Conservation (phyloP, 2,888 invertebrate species). For the Pterobdella sp. region DNA sequence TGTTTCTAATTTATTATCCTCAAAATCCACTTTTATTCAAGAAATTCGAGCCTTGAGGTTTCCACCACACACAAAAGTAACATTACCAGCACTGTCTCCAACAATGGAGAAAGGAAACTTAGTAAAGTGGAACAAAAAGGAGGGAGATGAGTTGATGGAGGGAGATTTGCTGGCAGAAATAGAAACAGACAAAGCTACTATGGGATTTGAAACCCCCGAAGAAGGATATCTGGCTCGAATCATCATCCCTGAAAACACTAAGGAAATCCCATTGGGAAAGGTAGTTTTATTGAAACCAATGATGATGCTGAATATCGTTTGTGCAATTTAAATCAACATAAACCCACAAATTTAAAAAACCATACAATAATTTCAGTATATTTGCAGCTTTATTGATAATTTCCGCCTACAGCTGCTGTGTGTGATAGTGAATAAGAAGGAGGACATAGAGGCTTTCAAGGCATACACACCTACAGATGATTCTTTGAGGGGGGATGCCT, state of each 20-base stretch:
- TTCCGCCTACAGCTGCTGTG: constrained; percentile 65
- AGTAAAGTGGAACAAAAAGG: constrained; percentile 76
- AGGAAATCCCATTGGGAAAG: constrained; percentile 87
- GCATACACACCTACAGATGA: constrained; percentile 58
- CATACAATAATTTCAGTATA: too few species aligned
- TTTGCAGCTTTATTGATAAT: too few species aligned
- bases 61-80: constrained; percentile 48
- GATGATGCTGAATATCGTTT: background rate
- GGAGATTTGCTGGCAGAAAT: constrained; percentile 97
- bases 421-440: constrained; percentile 80
- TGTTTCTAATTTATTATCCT: background rate
- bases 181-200: constrained; percentile 98
- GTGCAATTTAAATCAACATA: too few species aligned
- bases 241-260: constrained; percentile 74
- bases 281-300: too few species aligned
- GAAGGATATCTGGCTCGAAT: constrained; percentile 95
- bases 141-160: constrained; percentile 68
- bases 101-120: constrained; percentile 98
- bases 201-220: constrained; percentile 98
- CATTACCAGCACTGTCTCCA: constrained; percentile 83
- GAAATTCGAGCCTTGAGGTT: constrained; percentile 30
- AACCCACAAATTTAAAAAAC: too few species aligned
- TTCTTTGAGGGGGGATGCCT: constrained; percentile 5
- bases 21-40: background rate
- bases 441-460: constrained; percentile 80